Percentiles rank a stretch among this genome's conserved stretches.
phyloP scores from a whole-genome alignment of 2,888 invertebrate genomes.

The Galeruca laticollis region DNA sequence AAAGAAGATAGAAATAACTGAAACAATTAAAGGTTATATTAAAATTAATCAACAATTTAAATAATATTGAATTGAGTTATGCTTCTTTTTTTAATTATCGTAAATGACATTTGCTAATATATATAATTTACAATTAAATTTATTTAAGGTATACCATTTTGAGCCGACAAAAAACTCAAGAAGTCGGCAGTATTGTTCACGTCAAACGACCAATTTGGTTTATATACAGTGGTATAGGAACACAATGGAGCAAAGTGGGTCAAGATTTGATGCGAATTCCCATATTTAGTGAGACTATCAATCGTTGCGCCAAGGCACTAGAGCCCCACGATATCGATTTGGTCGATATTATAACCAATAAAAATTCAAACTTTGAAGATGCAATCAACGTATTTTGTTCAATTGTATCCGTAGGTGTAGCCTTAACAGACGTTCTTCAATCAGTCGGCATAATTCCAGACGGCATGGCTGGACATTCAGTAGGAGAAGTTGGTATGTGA shows the following conservation, averaged over 20 bases:
- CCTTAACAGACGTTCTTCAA: constrained; percentile 88
- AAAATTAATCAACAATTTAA: too few relatives aligned
- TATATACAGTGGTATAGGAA: constrained; percentile 77
- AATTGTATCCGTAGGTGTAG: constrained; percentile 96
- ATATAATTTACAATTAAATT: neutral
- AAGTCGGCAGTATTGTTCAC: constrained; percentile 25
- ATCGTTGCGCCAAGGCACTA: constrained; percentile 67
- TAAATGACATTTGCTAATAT: neutral
- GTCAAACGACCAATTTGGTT: constrained; percentile 71
- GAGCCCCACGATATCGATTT: constrained; percentile 70
- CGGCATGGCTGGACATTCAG: constrained; percentile 96
- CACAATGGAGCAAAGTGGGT: constrained; percentile 77
- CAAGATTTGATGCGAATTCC: constrained; percentile 71
- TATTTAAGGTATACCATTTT: constrained; percentile 41
- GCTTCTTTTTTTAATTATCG: too few relatives aligned
- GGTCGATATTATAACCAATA: constrained; percentile 67
- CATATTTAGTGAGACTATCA: constrained; percentile 71
- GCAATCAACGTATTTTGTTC: constrained; percentile 75
- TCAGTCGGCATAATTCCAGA: constrained; percentile 85
- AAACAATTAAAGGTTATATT: too few relatives aligned
- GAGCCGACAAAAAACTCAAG: constrained; percentile 38
- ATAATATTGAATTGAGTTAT: too few relatives aligned
- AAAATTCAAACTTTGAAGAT: constrained; percentile 69
- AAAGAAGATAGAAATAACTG: too few relatives aligned
- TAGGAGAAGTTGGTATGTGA: constrained; percentile 81